Base-by-base conservation (phyloP, 2,113 vertebrate genomes). In the Rhabdomys dilectus region DNA sequence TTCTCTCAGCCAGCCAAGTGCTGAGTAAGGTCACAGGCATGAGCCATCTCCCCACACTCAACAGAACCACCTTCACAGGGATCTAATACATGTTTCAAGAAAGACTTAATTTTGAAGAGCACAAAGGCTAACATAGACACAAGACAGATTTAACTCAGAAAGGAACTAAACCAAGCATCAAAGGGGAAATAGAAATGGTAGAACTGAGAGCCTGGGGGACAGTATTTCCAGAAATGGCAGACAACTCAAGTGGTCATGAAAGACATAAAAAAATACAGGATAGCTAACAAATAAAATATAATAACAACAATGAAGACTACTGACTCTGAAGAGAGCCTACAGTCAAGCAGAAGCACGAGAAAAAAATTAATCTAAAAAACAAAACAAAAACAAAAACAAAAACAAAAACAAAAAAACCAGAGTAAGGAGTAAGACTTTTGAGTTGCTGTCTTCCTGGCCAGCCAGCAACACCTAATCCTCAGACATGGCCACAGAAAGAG, bases 391-490 rank as follows among this genome's bases (percentile, higher is more conserved):
- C 5, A 60, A 87, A 75, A 78, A n/a, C n/a, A 97, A 90, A 58
- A 45, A 60, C 21, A 58, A 19, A 58, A 19, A 6, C 5, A 60
- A 87, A 75, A 78, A n/a, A n/a, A n/a, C n/a, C 75, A 94, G 26
- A 93, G 72, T 77, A 92, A 98, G 81, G 36, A 39, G 15, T 95
- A 84, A 93, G 64, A 93, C 86, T 75, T 96, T 58, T 78, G 26
- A 95, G 68, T 93, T 94, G 94, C 73, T 88, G 58, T 94, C 42
- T 96, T 96, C 66, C 91, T 58, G 34, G 73, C 73, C 72, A 7
- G 2, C 42, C 29, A 56, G 29, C 89, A 19, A 94, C n/a, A 21
- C 26, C 82, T 73, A 75, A 87, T 29, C 53, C 66, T 96, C 86
- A 97, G 89, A 34, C 36, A 78, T 0, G 7, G 51, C 77, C 89